Evolutionary conservation across 2,113 vertebrate genomes (phyloP), one percentile per base, ranked within the genome.

Genomic region (Hippoglossus stenolepis): DNA sequence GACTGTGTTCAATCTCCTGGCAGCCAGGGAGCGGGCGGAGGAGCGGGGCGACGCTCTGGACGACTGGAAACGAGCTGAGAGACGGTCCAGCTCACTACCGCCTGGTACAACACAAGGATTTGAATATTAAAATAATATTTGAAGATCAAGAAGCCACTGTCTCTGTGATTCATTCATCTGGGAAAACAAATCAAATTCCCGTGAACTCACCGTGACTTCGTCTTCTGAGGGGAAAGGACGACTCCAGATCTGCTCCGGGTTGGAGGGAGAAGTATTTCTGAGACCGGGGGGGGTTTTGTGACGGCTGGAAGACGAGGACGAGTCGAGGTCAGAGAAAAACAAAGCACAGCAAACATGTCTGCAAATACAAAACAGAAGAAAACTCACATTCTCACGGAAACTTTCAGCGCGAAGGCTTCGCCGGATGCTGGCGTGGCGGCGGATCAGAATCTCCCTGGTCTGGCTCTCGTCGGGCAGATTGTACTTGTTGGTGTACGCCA

Each of bases 381-480:
- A 10, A 63, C 5, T 31, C 31, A 31, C 31, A 31, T 31, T 31
- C 31, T 91, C 75, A 1, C 62, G 92, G 4, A 93, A 93, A 88
- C 91, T 96, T 2, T 88, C 93, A 14, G 95, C 92, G 45, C 95
- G 90, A 10, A 97, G 64, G 90, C 96, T 98, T 54, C 95, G 95
- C 13, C 96, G 90, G 62, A 98, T 77, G 84, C 94, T 97, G 45
- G 95, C 91, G 9, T 97, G 94, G 0, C 97, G 93, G 49, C 96
- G 96, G 75, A 99, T 96, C 65, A 98, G 93, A 57, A 98, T 98
- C 93, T 98, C 97, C 84, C 96, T 95, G 72, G 95, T 93, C 61
- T 87, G 93, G 70, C 94, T 94, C 63, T 98, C 92, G 0, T 84
- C 95, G 0, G 96, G 96, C 68, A 98, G 92, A 21, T 93, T 94